Percentiles rank a stretch among this genome's conserved stretches.
Evolutionary conservation across 64 coral and sea anemone species (phyloP).

Genomic region (Dendrophyllia cribrosa): DNA sequence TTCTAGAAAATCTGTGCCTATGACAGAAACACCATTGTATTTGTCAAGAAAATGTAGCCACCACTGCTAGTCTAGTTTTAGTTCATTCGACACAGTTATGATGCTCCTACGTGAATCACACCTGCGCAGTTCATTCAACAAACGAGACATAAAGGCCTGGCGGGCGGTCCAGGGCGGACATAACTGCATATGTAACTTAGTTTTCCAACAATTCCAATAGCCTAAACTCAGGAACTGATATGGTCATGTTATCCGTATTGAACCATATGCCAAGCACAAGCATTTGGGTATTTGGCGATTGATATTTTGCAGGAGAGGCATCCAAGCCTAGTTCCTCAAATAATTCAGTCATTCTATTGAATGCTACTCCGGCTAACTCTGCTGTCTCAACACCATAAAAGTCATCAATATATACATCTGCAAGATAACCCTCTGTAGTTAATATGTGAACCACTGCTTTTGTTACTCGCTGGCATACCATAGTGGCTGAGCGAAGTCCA

Average conservation of each 20-base stretch:
- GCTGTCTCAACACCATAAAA: constrained; percentile 13
- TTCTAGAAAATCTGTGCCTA: too few species aligned
- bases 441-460: constrained; percentile 5
- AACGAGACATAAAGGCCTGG: not conserved
- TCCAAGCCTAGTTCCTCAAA: constrained; percentile 33
- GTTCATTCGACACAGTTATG: not conserved
- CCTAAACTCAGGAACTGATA: not conserved
- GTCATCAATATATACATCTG: constrained; percentile 12
- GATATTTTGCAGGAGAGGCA: constrained; percentile 7
- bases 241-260: not conserved
- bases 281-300: not conserved
- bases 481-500: not conserved
- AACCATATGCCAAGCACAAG: not conserved
- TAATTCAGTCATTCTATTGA: not conserved
- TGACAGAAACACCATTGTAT: too few species aligned
- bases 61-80: not conserved
- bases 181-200: not conserved
- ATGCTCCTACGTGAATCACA: not conserved
- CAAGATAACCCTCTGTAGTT: constrained; percentile 31
- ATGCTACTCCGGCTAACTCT: not conserved
- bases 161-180: not conserved
- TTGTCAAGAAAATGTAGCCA: too few species aligned
- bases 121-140: not conserved
- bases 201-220: not conserved
- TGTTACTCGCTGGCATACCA: constrained; percentile 24